Conservation (phyloP, 2,113 vertebrate species). For the Otolemur garnettii region DNA sequence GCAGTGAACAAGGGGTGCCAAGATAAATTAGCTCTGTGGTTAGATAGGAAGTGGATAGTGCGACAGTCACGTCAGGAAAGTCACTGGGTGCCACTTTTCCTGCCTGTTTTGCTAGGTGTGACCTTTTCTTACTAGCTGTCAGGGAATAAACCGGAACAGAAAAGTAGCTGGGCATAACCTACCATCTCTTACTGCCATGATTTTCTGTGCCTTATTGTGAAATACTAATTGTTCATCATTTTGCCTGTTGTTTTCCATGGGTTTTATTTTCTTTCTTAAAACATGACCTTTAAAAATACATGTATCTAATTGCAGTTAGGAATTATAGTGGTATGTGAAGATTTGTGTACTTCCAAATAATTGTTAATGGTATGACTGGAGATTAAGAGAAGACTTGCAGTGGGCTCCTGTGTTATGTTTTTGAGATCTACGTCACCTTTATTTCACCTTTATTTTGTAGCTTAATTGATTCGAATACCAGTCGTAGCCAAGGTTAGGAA, state of each 20-base stretch:
- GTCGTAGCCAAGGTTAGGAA: background rate
- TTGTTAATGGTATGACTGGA: slow-evolving; percentile 18
- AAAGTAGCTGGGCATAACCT: background rate
- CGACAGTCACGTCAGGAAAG: background rate
- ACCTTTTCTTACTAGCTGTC: background rate
- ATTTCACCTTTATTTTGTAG: background rate
- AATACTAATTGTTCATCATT: background rate
- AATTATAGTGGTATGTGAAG: background rate
- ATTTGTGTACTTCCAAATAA: slow-evolving; percentile 15
- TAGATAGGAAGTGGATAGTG: background rate
- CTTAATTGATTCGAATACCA: background rate
- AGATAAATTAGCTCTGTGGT: background rate
- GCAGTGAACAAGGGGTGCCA: background rate
- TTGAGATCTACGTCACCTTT: background rate
- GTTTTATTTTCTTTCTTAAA: background rate
- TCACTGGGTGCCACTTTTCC: background rate
- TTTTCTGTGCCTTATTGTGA: background rate
- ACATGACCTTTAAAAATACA: background rate
- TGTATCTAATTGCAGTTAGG: background rate
- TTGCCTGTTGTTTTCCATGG: background rate
- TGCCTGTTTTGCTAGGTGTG: background rate
- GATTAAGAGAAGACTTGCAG: slow-evolving; percentile 15
- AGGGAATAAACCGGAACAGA: background rate
- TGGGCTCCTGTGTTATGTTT: slow-evolving; percentile 12
- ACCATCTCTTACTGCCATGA: background rate